phyloP scores from a whole-genome alignment of 2,113 vertebrate species.

The Himantopus leucocephalus region DNA sequence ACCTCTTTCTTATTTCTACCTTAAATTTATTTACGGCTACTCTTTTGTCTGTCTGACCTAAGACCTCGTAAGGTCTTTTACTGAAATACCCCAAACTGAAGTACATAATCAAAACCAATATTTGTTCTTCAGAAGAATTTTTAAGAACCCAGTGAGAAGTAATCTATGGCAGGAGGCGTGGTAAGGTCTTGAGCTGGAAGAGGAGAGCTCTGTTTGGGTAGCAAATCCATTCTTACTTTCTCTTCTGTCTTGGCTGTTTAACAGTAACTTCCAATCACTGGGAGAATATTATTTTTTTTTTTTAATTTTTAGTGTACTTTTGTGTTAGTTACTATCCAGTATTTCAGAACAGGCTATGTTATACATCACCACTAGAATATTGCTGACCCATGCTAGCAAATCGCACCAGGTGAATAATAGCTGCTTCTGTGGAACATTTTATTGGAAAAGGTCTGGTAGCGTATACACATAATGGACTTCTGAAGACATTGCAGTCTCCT shows the following conservation, averaged over 20 bases:
- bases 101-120: rapidly evolving
- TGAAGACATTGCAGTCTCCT: not conserved
- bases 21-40: not conserved
- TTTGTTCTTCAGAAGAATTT: not conserved
- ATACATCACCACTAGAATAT: not conserved
- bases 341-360: not conserved
- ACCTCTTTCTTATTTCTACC: not conserved
- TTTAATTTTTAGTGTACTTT: not conserved
- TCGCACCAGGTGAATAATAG: not conserved
- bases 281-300: not conserved
- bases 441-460: not conserved
- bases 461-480: not conserved
- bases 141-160: not conserved
- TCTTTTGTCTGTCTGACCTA: not conserved
- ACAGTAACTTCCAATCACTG: not conserved
- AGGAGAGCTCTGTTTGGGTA: not conserved
- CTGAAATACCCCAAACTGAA: not conserved
- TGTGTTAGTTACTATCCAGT: not conserved
- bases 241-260: not conserved
- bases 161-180: not conserved
- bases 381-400: not conserved
- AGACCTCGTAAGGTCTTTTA: not conserved
- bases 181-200: not conserved
- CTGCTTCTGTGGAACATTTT: not conserved
- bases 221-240: not conserved